Evolutionary conservation across 2,888 invertebrate genomes (phyloP).

Genomic region (Phaonia tiefii): DNA sequence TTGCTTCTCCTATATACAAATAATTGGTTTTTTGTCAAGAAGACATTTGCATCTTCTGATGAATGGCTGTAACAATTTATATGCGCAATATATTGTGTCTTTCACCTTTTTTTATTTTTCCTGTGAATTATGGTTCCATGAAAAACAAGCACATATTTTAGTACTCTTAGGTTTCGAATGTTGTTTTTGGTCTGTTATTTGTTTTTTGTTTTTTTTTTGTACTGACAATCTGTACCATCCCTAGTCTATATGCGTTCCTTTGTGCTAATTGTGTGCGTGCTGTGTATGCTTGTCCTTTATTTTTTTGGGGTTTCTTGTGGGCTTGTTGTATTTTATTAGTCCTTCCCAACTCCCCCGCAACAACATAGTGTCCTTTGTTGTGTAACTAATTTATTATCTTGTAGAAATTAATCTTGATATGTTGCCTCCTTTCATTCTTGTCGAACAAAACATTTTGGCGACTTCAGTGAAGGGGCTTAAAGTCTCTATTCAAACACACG

Average conservation of each 20-base stretch:
- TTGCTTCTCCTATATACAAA: too few species aligned
- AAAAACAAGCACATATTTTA: too few species aligned
- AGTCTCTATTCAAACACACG: slow-evolving; percentile 42
- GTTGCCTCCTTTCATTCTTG: slow-evolving; percentile 47
- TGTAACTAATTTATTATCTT: slow-evolving; percentile 68
- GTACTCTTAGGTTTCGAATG: too few species aligned
- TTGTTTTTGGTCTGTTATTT: too few species aligned
- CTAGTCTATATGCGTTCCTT: not conserved
- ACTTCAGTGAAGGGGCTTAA: slow-evolving; percentile 61
- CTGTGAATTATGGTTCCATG: too few species aligned
- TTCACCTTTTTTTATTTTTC: too few species aligned
- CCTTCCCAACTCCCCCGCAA: slow-evolving; percentile 44
- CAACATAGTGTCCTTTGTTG: slow-evolving; percentile 62
- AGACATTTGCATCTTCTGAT: too few species aligned
- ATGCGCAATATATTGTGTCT: too few species aligned
- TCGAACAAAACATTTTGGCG: slow-evolving; percentile 53
- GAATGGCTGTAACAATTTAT: too few species aligned
- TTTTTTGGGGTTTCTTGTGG: slow-evolving; percentile 23
- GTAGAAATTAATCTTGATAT: slow-evolving; percentile 69
- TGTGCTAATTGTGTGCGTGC: not conserved
- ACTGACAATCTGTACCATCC: not conserved
- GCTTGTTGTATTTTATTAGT: slow-evolving; percentile 16
- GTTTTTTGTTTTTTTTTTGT: too few species aligned
- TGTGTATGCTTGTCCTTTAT: slow-evolving; percentile 7
- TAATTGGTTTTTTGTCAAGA: too few species aligned